Percentiles rank a stretch among this genome's conserved stretches.
These are phyloP conservation scores for Dryobates pubescens DNA, from an alignment of 2,797 vertebrate species.

Conservation along the genomic window DNA sequence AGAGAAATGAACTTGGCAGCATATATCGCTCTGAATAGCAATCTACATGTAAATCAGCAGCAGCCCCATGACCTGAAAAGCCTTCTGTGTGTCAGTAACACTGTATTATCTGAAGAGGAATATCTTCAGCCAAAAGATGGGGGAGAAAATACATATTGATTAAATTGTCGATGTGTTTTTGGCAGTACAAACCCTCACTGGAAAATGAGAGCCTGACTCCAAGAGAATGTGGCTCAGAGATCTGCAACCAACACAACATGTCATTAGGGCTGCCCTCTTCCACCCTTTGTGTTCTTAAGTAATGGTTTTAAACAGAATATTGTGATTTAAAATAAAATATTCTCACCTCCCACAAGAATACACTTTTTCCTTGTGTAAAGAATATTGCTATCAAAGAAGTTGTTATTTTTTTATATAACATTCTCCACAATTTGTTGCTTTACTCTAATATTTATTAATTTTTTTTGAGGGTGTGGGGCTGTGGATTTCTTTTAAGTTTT, in stretches of 20 bases:
- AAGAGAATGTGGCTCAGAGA: neutral
- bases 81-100: neutral
- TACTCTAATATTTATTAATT: neutral
- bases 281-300: neutral
- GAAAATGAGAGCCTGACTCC: neutral
- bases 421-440: neutral
- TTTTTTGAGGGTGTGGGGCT: too few species aligned
- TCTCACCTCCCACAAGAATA: conserved; percentile 33
- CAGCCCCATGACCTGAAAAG: neutral
- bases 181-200: neutral
- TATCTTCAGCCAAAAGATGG: neutral
- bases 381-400: conserved; percentile 16
- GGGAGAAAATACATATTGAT: conserved; percentile 9
- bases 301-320: conserved; percentile 26
- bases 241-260: neutral
- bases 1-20: neutral
- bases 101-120: neutral
- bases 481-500: neutral
- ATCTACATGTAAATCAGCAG: conserved; percentile 48
- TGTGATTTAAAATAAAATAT: conserved; percentile 28
- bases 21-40: neutral
- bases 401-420: conserved; percentile 32
- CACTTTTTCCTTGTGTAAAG: neutral
- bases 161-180: neutral
- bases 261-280: neutral